Evolutionary conservation across 35 echinoderm and acorn worm genomes (phyloP), one percentile per base, ranked within the genome.

Genomic region (Lytechinus variegatus): DNA sequence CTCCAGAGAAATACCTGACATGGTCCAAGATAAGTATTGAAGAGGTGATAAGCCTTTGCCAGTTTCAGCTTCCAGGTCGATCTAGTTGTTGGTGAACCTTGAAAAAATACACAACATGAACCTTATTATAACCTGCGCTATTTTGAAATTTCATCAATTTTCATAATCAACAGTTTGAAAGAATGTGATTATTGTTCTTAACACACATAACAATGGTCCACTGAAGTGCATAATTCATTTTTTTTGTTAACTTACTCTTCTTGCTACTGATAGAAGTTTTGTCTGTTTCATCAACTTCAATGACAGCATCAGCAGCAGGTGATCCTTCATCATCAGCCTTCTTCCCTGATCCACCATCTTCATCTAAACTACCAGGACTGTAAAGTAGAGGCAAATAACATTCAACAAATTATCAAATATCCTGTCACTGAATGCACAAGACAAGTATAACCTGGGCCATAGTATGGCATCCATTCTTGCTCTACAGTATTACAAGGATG

Each of bases 1-100:
- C 98, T 87, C 98, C 98, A 99, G 4, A 99, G 33, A 9, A 96
- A 52, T 6, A 94, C 55, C 11, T 96, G 94, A 5, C 93, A 33
- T 29, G 89, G 89, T 5, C 71, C 87, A 54, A 98, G 97, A 54
- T 96, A 94, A 12, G 88, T 95, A 93, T 89, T 95, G 12, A 86
- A 86, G 66, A 71, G 58, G 90, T 57, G 95, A 86, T 61, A 95
- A 6, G 97, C 89, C 44, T 96, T 57, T 33, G 54, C 54, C 5
- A 96, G n/a, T 53, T 95, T 95, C 88, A 87, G 54, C 92, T 98
- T 99, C 89, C 96, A 52, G 33, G 53, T 95, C 29, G 96, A 97
- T 14, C 29, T 3, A 33, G 88, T 79, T 6, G 66, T 79, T 6
- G 66, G 66, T 79, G n/a, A 79, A 79, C 66, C 66, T 79, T 4